Evolutionary conservation across 2,113 vertebrate species (phyloP), one percentile per base, ranked within the genome.

Genomic region (Anas platyrhynchos): DNA sequence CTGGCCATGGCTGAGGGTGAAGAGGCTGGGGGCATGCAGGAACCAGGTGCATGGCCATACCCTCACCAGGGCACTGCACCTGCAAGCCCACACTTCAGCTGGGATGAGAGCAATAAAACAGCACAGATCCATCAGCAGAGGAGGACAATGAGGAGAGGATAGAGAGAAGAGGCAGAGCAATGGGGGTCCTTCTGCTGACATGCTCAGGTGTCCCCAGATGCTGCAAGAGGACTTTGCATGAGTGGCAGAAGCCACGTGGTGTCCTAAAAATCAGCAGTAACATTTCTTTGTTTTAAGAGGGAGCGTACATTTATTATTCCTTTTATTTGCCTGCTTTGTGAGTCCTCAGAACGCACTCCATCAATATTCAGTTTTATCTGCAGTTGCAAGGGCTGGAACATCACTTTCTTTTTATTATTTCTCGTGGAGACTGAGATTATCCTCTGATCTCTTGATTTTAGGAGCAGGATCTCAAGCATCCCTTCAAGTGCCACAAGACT

Each of bases 21-120:
- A 2, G 63, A 48, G 75, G 23, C 34, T 34, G 34, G 34, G 34
- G 34, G 34, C 1, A 20, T 3, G 0, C 7, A 34, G 8, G 8
- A 90, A 76, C 59, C 76, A 80, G 63, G 5, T 22, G 25, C 1
- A 2, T 1, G 2, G 54, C 43, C 5, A 3, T 83, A 38, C 44
- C 38, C 56, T 41, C 1, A 0, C 0, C 1, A 88, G 41, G 63
- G 46, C 27, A 56, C 92, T 67, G 67, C 1, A 1, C 90, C 92
- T 72, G 91, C 94, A 91, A 86, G 92, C 90, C 54, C 2, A 1
- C 3, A 8, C 55, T 41, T 56, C 65, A 29, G 82, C 88, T 88
- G 83, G 78, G 1, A 55, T 1, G 11, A 65, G 52, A 59, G 76
- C 65, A 25, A 58, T 36, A 85, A 81, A 73, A 67, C 26, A 0